Evolutionary conservation across 2,888 invertebrate species (phyloP), one percentile per base, ranked within the genome.

Genomic region (Hofmannophila pseudospretella): DNA sequence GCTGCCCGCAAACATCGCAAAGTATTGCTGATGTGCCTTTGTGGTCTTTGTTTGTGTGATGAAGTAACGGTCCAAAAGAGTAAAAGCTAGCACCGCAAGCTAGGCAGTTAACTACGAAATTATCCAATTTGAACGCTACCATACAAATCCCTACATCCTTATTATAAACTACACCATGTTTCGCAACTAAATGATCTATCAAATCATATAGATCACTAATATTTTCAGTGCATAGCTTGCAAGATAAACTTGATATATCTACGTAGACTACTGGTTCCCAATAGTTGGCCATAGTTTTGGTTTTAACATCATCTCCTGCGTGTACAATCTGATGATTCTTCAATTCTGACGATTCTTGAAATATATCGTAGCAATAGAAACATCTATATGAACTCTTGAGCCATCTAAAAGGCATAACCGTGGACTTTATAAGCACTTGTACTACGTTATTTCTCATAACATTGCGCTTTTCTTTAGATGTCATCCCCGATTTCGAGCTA

Each of bases 341-440:
- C 9, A 86, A 44, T 0, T 80, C 79, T 0, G 71, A 59, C 0
- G 71, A 66, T 27, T 86, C 84, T 60, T 82, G 77, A 33, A 81
- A 85, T 12, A 86, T 85, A 7, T 85, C 80, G 49, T 86, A 86
- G 48, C 85, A 86, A 45, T 86, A 86, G 36, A 86, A 86, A 39
- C 85, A 86, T 29, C 85, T 57, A 39, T 85, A 86, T 0, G 79
- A 82, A 38, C 80, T 86, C 41, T 80, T 85, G 0, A 86, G 54
- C 85, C 85, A 86, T 1, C 85, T 52, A 38, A 86, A 86, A 0
- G 85, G 84, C 84, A 86, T 84, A 0, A 75, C 60, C 1, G 72
- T 75, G 0, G 81, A 78, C 9, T 80, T 81, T 0, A 58, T 49
- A 0, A 85, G 49, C 1, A 85, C 78, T 42, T 81, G 67, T 0